These are phyloP conservation scores for Capitella teleta DNA, from an alignment of 1,140 invertebrate genomes.

Conservation along the genomic window DNA sequence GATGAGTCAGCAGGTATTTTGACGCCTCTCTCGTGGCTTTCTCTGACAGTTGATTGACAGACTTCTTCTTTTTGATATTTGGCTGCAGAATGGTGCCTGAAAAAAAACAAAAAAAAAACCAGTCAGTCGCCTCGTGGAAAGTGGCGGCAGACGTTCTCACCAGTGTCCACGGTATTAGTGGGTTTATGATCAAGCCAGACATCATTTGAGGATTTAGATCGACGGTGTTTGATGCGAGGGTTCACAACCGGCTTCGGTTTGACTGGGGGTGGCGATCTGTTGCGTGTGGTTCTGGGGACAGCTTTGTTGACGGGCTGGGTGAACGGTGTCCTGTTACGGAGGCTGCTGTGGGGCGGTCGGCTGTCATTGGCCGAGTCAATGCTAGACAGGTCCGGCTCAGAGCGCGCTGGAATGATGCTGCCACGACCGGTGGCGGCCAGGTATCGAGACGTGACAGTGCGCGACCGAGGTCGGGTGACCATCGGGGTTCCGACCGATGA, in stretches of 20 bases:
- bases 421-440: background rate
- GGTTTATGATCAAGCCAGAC: slow-evolving; percentile 86
- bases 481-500: no score
- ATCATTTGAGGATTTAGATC: slow-evolving; percentile 64
- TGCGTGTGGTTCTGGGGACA: slow-evolving; percentile 1
- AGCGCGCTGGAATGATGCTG: background rate
- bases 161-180: slow-evolving; percentile 40
- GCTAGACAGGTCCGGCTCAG: slow-evolving; percentile 8
- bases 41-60: slow-evolving; percentile 63
- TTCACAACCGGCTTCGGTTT: slow-evolving; percentile 10
- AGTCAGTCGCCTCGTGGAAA: background rate
- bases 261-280: slow-evolving; percentile 6
- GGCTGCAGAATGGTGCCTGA: slow-evolving; percentile 79
- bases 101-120: slow-evolving; percentile 40
- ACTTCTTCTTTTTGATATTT: slow-evolving; percentile 65
- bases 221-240: slow-evolving; percentile 43
- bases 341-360: slow-evolving; percentile 13
- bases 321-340: slow-evolving; percentile 10
- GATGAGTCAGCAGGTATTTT: slow-evolving; percentile 83
- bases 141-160: slow-evolving; percentile 13
- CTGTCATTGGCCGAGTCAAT: slow-evolving; percentile 15
- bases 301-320: background rate
- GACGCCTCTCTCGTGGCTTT: slow-evolving; percentile 65
- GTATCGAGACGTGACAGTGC: background rate
- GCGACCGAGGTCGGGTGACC: no score